These are phyloP conservation scores for Oreochromis mossambicus DNA, from an alignment of 2,797 vertebrate species.

Conservation along the genomic window DNA sequence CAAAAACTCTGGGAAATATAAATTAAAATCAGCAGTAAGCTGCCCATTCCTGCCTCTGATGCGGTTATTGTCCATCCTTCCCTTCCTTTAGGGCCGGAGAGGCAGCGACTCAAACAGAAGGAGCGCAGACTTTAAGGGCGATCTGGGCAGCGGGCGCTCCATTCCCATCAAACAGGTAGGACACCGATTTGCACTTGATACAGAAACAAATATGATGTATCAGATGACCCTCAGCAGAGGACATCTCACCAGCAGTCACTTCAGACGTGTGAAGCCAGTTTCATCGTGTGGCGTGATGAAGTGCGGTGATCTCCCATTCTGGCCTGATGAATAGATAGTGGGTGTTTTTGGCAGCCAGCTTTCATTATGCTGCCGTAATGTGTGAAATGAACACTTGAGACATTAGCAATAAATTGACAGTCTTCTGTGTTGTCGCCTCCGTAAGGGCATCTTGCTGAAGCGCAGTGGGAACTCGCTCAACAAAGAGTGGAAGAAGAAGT, in stretches of 20 bases:
- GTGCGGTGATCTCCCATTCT: slow-evolving; percentile 4
- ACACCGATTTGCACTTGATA: background rate
- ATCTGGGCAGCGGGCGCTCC: slow-evolving; percentile 83
- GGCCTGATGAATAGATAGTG: slow-evolving; percentile 30
- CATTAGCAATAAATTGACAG: slow-evolving; percentile 19
- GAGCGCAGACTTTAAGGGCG: slow-evolving; percentile 85
- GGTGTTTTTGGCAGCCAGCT: slow-evolving; percentile 33
- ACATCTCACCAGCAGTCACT: slow-evolving; percentile 4
- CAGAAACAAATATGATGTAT: slow-evolving; percentile 11
- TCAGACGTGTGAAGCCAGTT: slow-evolving; percentile 25
- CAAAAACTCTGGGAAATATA: background rate
- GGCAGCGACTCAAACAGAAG: slow-evolving; percentile 92
- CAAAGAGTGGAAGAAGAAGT: slow-evolving; percentile 98
- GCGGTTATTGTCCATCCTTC: background rate
- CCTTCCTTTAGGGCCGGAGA: slow-evolving; percentile 79
- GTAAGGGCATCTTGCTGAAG: slow-evolving; percentile 88
- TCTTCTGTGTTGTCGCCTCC: slow-evolving; percentile 11
- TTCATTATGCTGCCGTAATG: background rate
- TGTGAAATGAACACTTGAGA: slow-evolving; percentile 13
- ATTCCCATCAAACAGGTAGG: slow-evolving; percentile 93
- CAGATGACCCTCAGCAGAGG: slow-evolving; percentile 21
- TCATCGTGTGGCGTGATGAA: slow-evolving; percentile 26
- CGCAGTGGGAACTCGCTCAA: slow-evolving; percentile 92
- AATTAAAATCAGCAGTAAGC: background rate
- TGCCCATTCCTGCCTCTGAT: background rate